Evolutionary conservation across 2,113 vertebrate species (phyloP).

Genomic region (Pithys albifrons): DNA sequence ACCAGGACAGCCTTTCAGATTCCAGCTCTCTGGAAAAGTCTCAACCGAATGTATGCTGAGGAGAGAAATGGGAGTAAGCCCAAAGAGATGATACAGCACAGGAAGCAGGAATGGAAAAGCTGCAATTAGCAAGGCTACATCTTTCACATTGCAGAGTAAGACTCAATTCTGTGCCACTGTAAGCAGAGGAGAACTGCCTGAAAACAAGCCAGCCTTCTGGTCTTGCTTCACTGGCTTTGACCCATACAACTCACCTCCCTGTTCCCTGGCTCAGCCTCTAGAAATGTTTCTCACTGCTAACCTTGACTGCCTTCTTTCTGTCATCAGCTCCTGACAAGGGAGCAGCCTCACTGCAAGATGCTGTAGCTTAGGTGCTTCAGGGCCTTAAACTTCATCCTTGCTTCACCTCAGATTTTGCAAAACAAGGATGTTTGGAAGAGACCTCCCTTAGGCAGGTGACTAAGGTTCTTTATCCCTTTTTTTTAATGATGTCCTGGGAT

Average conservation of each 20-base stretch:
- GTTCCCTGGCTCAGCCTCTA: not conserved
- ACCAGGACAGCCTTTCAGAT: not conserved
- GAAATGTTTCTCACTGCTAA: not conserved
- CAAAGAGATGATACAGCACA: not conserved
- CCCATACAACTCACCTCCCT: not conserved
- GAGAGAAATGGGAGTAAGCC: not conserved
- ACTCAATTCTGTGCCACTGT: not conserved
- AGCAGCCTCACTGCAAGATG: not conserved
- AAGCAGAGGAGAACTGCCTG: not conserved
- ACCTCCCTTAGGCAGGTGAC: not conserved
- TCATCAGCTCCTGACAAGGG: not conserved
- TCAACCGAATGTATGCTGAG: not conserved
- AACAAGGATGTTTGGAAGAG: not conserved
- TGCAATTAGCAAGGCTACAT: not conserved
- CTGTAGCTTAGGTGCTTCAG: not conserved
- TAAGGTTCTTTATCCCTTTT: not conserved
- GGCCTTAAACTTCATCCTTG: not conserved
- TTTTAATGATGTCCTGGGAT: not conserved
- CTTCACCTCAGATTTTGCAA: not conserved
- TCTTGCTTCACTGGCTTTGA: not conserved
- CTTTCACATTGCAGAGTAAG: not conserved
- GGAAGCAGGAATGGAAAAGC: not conserved
- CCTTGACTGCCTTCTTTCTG: conserved; percentile 9
- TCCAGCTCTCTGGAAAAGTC: not conserved
- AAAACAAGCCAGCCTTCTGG: not conserved